A percentile compares a stretch with the other conserved stretches of the same genome.
Conservation (phyloP, 2,888 invertebrate genomes). For the Nipponacmea schrenckii region DNA sequence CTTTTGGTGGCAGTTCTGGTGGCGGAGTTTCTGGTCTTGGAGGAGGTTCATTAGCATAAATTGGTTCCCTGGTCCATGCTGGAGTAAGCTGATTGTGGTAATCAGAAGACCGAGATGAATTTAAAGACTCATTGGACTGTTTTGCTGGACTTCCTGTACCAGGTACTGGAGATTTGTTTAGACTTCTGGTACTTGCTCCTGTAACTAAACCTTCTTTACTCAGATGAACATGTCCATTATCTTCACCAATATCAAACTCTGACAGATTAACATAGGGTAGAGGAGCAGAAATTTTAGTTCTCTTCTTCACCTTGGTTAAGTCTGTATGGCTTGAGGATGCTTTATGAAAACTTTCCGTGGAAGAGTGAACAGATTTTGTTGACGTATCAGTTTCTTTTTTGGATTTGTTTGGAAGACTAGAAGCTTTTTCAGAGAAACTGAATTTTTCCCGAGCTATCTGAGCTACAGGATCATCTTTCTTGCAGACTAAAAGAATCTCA, state of each 20-base stretch:
- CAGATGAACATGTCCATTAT: conserved; percentile 47
- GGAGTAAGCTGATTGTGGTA: conserved; percentile 13
- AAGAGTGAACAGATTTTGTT: not conserved
- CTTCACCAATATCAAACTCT: conserved; percentile 45
- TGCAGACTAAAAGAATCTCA: conserved; percentile 53
- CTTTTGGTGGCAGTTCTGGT: conserved; percentile 59
- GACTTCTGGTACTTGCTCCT: not conserved
- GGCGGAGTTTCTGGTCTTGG: conserved; percentile 41
- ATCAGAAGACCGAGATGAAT: conserved; percentile 6
- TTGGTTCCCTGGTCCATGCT: conserved; percentile 35
- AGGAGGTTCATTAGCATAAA: conserved; percentile 50
- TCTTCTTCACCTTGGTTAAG: not conserved
- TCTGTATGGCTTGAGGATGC: not conserved
- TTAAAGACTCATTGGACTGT: not conserved
- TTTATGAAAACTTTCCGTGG: not conserved
- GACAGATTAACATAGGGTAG: conserved; percentile 58
- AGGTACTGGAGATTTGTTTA: conserved; percentile 4
- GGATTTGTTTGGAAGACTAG: conserved; percentile 27
- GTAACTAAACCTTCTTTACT: conserved; percentile 6
- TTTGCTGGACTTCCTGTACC: not conserved
- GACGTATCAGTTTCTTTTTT: conserved; percentile 7
- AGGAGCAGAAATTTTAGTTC: conserved; percentile 48
- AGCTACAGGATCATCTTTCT: conserved; percentile 16
- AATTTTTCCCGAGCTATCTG: not conserved
- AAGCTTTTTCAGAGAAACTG: conserved; percentile 18